phyloP scores from a whole-genome alignment of 2,797 vertebrate genomes.

The Manis crassicaudata region DNA sequence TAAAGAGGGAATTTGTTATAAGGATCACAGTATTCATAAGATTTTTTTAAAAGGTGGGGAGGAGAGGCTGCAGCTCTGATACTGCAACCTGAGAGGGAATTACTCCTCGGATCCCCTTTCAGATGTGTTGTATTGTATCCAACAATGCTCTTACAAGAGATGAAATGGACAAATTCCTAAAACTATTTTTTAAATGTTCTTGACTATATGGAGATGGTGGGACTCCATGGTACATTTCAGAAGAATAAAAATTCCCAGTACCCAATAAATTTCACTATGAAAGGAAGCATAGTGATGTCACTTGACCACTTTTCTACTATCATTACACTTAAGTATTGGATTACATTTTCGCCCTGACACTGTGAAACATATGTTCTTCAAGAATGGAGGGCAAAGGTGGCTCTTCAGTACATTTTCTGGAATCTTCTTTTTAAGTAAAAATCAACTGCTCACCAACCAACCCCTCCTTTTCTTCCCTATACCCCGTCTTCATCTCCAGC shows the following conservation, averaged over 20 bases:
- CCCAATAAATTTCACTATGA: background rate
- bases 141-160: background rate
- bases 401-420: background rate
- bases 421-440: background rate
- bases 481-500: background rate
- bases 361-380: background rate
- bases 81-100: background rate
- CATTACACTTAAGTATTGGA: background rate
- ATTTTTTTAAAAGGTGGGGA: background rate
- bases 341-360: background rate
- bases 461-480: fast-evolving
- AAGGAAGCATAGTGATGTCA: background rate
- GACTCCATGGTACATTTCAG: background rate
- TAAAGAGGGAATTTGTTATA: background rate
- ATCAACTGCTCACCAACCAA: background rate
- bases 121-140: background rate
- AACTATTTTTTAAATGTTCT: background rate
- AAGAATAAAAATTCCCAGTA: background rate
- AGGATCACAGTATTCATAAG: background rate
- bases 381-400: background rate
- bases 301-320: background rate
- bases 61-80: background rate
- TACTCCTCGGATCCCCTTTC: background rate
- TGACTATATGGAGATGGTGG: background rate
- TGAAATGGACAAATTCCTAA: background rate